phyloP scores from a whole-genome alignment of 2,888 invertebrate genomes.

The Lasius platythorax region DNA sequence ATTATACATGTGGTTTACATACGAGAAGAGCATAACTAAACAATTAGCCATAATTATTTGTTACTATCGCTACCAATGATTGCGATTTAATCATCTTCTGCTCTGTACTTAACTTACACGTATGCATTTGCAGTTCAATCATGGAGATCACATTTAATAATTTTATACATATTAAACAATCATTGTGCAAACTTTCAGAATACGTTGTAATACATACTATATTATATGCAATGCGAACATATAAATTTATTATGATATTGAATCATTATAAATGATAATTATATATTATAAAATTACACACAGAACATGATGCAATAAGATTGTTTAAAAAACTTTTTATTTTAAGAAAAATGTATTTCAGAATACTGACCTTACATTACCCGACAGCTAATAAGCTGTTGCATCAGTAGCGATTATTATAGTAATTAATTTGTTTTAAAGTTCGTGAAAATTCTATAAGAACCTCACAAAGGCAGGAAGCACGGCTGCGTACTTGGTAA shows the following conservation, averaged over 20 bases:
- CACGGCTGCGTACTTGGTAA: conserved; percentile 39
- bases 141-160: conserved; percentile 46
- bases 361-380: not conserved
- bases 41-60: conserved; percentile 54
- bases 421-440: conserved; percentile 54
- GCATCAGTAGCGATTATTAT: conserved; percentile 45
- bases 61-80: conserved; percentile 49
- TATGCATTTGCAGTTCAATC: conserved; percentile 33
- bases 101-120: conserved; percentile 31
- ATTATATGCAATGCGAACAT: not conserved
- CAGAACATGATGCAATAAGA: not conserved
- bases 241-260: conserved; percentile 16
- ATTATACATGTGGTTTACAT: conserved; percentile 44
- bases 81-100: conserved; percentile 52
- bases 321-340: conserved; percentile 5
- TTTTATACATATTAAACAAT: conserved; percentile 45
- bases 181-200: conserved; percentile 19
- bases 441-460: conserved; percentile 50
- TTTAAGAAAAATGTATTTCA: conserved; percentile 14
- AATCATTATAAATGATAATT: conserved; percentile 30
- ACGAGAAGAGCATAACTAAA: conserved; percentile 34
- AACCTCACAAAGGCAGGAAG: conserved; percentile 51
- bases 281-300: not conserved
- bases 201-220: conserved; percentile 14
- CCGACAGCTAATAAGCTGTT: conserved; percentile 48